Conservation (phyloP, 2,113 vertebrate species). For the Amblyopsis rosae region DNA sequence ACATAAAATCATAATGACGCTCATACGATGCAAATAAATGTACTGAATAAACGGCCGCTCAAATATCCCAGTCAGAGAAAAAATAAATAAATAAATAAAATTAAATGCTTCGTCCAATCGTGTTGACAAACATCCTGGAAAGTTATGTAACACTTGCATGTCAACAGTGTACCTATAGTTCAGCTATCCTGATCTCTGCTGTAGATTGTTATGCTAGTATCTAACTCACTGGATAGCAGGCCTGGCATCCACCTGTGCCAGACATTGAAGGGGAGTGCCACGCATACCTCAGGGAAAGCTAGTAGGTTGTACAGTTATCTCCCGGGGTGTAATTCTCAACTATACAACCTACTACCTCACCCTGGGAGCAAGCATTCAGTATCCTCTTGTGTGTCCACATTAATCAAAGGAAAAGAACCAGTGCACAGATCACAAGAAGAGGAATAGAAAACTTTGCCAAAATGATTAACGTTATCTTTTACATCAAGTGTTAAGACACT, state of each 20-base stretch:
- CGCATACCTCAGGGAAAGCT: constrained; percentile 92
- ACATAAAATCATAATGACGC: not conserved
- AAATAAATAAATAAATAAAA: too few species aligned
- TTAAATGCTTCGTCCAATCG: not conserved
- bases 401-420: too few species aligned
- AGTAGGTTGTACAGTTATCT: constrained; percentile 98
- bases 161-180: not conserved
- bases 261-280: constrained; percentile 16
- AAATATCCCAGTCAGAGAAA: not conserved
- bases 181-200: too few species aligned
- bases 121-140: constrained; percentile 28
- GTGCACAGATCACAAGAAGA: too few species aligned
- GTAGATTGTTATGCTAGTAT: too few species aligned
- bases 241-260: constrained; percentile 41
- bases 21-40: not conserved
- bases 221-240: constrained; percentile 6
- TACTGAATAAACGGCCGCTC: not conserved
- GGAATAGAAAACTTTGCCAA: too few species aligned
- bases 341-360: constrained; percentile 99
- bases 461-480: too few species aligned
- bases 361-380: constrained; percentile 83
- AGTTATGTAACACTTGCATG: constrained; percentile 8
- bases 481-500: too few species aligned
- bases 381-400: too few species aligned
- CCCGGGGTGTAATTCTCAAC: constrained; percentile 92